Percentiles rank a stretch among this genome's conserved stretches.
Conservation (phyloP, 2,113 vertebrate species). For the Esox niger region DNA sequence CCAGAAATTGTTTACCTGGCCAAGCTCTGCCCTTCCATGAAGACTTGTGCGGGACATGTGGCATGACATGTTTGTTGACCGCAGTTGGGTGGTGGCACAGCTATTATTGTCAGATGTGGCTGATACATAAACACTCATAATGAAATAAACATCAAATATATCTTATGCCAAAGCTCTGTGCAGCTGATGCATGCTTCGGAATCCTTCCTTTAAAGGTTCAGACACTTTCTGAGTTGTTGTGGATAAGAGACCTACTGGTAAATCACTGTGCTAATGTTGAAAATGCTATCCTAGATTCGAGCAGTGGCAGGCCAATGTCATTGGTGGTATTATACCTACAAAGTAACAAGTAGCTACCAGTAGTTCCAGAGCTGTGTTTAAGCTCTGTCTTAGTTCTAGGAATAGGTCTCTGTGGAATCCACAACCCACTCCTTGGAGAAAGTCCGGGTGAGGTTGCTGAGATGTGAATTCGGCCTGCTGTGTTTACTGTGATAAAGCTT, state of each 20-base stretch:
- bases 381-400: slow-evolving; percentile 26
- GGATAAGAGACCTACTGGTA: background rate
- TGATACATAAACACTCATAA: slow-evolving; percentile 46
- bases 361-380: slow-evolving; percentile 12
- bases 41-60: slow-evolving; percentile 17
- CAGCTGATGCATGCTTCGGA: background rate
- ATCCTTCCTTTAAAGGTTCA: background rate
- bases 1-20: too few relatives aligned
- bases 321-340: slow-evolving; percentile 19
- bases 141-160: slow-evolving; percentile 39
- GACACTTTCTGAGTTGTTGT: slow-evolving; percentile 9
- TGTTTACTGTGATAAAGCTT: slow-evolving; percentile 60
- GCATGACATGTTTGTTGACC: slow-evolving; percentile 40
- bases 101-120: slow-evolving; percentile 39
- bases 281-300: slow-evolving; percentile 1
- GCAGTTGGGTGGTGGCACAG: slow-evolving; percentile 26
- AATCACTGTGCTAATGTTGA: background rate
- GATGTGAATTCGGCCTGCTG: slow-evolving; percentile 35
- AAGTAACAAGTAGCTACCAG: background rate
- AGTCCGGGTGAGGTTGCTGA: slow-evolving; percentile 36
- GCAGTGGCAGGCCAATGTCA: background rate
- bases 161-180: slow-evolving; percentile 31
- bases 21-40: too few relatives aligned
- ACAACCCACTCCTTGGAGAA: slow-evolving; percentile 50
- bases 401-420: slow-evolving; percentile 54